phyloP scores from a whole-genome alignment of 23 tunicate species.

The Corella eumyota region DNA sequence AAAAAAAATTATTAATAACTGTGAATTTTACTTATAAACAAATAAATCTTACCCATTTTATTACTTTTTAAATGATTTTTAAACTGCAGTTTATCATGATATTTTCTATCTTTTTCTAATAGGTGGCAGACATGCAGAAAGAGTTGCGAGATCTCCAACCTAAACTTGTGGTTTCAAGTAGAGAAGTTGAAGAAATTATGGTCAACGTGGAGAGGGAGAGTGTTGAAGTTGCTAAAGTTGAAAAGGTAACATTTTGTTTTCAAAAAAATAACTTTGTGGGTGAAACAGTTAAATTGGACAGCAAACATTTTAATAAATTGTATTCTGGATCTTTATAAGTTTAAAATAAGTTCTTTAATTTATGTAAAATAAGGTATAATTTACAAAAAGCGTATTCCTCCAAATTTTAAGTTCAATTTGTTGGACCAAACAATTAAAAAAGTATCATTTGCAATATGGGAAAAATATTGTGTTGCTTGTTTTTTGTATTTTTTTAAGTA shows the following conservation, averaged over 20 bases:
- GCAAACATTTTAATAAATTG: too few species aligned
- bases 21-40: neutral
- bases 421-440: too few species aligned
- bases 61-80: neutral
- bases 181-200: constrained; percentile 96
- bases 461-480: too few species aligned
- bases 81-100: neutral
- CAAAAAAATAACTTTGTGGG: too few species aligned
- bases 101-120: neutral
- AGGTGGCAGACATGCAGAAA: constrained; percentile 97
- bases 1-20: neutral
- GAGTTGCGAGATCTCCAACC: constrained; percentile 93
- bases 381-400: too few species aligned
- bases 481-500: too few species aligned
- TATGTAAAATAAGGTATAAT: too few species aligned
- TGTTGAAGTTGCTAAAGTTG: constrained; percentile 97
- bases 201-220: constrained; percentile 95
- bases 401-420: too few species aligned
- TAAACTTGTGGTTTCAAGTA: constrained; percentile 80
- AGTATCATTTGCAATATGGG: too few species aligned
- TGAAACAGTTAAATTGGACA: too few species aligned
- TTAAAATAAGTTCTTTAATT: too few species aligned
- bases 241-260: constrained; percentile 52
- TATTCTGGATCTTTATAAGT: too few species aligned
- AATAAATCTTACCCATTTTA: neutral